Percentiles rank a stretch among this genome's conserved stretches.
Evolutionary conservation across 2,797 vertebrate species (phyloP).

Genomic region (Trematomus bernacchii): DNA sequence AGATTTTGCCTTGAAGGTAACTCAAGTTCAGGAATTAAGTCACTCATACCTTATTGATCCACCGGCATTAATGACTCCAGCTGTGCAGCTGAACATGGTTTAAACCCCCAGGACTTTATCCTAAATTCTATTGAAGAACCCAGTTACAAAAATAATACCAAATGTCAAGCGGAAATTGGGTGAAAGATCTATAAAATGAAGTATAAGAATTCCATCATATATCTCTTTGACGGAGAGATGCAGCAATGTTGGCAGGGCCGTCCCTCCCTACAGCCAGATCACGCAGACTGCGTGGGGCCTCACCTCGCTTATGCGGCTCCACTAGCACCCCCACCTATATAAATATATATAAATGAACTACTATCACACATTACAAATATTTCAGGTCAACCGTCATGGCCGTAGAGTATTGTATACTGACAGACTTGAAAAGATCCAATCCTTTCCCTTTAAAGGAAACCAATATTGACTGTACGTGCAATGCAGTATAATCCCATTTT

Average conservation of each 20-base stretch:
- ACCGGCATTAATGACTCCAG: neutral
- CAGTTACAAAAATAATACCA: neutral
- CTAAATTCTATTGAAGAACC: neutral
- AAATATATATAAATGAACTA: too few species aligned
- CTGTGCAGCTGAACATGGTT: neutral
- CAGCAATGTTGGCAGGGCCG: neutral
- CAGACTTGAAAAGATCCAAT: neutral
- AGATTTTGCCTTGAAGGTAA: neutral
- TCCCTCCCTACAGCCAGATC: too few species aligned
- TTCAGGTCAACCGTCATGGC: neutral
- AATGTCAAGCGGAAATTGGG: neutral
- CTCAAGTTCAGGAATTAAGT: neutral
- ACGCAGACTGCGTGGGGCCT: too few species aligned
- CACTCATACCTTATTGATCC: neutral
- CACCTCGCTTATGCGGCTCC: too few species aligned
- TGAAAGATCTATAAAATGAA: neutral
- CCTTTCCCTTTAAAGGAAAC: neutral
- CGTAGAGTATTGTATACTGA: neutral
- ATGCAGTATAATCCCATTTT: slow-evolving; percentile 21
- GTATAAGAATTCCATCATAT: too few species aligned
- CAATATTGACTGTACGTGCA: slow-evolving; percentile 18
- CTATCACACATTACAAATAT: too few species aligned
- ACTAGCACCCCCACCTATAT: too few species aligned
- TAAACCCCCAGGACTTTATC: neutral
- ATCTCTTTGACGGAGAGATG: neutral